Evolutionary conservation across 2,888 invertebrate species (phyloP).

Genomic region (Drosophila anceps): DNA sequence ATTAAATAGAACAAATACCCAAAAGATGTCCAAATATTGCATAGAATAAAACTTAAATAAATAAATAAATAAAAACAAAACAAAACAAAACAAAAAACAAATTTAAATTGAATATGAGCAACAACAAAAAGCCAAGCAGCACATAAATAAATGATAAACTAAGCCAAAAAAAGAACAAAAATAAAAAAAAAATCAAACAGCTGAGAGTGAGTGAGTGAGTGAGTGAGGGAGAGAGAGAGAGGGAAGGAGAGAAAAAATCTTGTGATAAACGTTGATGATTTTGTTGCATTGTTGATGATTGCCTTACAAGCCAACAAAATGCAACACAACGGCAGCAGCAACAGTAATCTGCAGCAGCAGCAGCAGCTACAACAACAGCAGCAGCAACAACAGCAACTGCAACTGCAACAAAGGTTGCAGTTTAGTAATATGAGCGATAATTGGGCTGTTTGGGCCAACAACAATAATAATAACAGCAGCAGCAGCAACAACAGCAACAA

Average conservation of each 20-base stretch:
- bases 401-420: conserved; percentile 37
- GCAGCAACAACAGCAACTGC: conserved; percentile 47
- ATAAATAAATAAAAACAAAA: conserved; percentile 3
- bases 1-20: conserved; percentile 14
- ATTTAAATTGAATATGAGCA: neutral
- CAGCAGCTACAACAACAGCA: conserved; percentile 49
- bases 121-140: conserved; percentile 4
- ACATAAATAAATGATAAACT: conserved; percentile 22
- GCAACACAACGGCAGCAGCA: conserved; percentile 66
- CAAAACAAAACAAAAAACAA: conserved; percentile 5
- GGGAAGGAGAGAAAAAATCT: conserved; percentile 21
- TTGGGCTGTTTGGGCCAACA: conserved; percentile 60
- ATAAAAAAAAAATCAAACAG: conserved; percentile 16
- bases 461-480: conserved; percentile 45
- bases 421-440: conserved; percentile 47
- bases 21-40: conserved; percentile 48
- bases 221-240: neutral
- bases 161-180: conserved; percentile 33
- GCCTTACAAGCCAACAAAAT: conserved; percentile 68
- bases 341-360: conserved; percentile 44
- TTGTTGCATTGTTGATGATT: conserved; percentile 71
- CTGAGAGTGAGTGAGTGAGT: conserved; percentile 1
- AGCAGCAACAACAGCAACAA: conserved; percentile 49
- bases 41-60: conserved; percentile 15
- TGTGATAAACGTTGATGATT: conserved; percentile 72